These are phyloP conservation scores for Drosophila repleta DNA, from an alignment of 1,140 invertebrate genomes.

Conservation along the genomic window DNA sequence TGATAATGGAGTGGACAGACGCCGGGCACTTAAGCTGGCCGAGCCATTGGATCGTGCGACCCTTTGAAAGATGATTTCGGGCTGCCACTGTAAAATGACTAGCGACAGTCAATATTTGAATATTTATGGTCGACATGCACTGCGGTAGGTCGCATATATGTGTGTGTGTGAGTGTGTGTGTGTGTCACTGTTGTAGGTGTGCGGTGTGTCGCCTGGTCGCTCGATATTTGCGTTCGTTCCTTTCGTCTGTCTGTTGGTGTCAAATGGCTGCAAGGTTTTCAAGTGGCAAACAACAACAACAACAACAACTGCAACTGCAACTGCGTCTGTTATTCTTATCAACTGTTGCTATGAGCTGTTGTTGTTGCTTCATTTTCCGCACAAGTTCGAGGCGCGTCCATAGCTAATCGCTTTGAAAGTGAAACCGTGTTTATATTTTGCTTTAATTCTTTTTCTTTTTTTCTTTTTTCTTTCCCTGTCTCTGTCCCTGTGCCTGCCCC, in stretches of 20 bases:
- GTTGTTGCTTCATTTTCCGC: constrained; percentile 53
- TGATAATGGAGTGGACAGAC: constrained; percentile 21
- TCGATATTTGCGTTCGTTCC: constrained; percentile 9
- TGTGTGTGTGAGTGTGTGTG: constrained; percentile 5
- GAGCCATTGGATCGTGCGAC: constrained; percentile 14
- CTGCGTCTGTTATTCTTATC: constrained; percentile 64
- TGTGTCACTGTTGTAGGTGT: constrained; percentile 49
- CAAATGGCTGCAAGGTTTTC: constrained; percentile 59
- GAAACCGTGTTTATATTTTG: constrained; percentile 77
- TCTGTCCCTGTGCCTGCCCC: too few relatives aligned
- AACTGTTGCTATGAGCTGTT: constrained; percentile 20
- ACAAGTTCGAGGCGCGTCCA: constrained; percentile 63
- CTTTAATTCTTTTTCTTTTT: constrained; percentile 54
- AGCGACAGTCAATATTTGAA: constrained; percentile 45
- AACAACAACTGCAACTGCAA: constrained; percentile 2
- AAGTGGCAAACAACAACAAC: constrained; percentile 24
- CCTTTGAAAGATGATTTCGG: constrained; percentile 43
- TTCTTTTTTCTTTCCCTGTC: too few relatives aligned
- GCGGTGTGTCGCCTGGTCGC: constrained; percentile 56
- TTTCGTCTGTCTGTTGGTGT: constrained; percentile 48
- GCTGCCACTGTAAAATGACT: constrained; percentile 74
- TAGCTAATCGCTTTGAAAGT: constrained; percentile 80
- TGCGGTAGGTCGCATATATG: constrained; percentile 58
- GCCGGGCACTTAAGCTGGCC: constrained; percentile 51
- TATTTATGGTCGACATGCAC: constrained; percentile 61